phyloP scores from a whole-genome alignment of 2,797 vertebrate species.

The Onychomys torridus region DNA sequence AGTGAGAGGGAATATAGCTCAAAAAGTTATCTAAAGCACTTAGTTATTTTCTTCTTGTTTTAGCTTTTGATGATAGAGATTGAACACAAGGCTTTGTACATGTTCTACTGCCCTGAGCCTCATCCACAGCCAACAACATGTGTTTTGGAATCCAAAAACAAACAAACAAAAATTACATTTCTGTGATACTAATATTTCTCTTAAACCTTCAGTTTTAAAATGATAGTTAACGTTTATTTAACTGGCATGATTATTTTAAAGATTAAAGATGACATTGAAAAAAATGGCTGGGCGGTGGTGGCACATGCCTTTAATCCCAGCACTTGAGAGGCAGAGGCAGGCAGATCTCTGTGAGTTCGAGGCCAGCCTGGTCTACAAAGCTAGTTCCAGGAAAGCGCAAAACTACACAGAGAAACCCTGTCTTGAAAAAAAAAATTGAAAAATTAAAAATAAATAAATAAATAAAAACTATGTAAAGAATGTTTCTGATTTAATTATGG shows the following conservation, averaged over 20 bases:
- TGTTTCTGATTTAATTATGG: not conserved
- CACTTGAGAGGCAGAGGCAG: too few species aligned
- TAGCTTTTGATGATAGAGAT: not conserved
- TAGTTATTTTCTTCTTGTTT: not conserved
- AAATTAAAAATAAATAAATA: too few species aligned
- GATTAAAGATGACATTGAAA: not conserved
- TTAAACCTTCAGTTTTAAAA: not conserved
- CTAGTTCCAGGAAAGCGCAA: too few species aligned
- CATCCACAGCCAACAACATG: not conserved
- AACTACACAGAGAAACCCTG: too few species aligned
- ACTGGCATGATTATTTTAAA: conserved; percentile 15
- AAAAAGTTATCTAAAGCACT: not conserved
- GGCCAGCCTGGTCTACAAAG: too few species aligned
- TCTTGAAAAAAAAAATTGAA: too few species aligned
- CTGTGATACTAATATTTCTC: not conserved
- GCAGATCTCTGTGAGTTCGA: too few species aligned
- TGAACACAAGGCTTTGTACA: not conserved
- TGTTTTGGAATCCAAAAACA: not conserved
- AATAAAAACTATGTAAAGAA: not conserved
- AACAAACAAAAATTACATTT: not conserved
- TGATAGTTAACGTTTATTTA: not conserved
- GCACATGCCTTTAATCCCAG: too few species aligned
- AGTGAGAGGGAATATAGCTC: not conserved
- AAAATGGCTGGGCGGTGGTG: too few species aligned
- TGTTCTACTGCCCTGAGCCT: not conserved